Conservation (phyloP, 2,888 invertebrate species). For the Artemia sp. region DNA sequence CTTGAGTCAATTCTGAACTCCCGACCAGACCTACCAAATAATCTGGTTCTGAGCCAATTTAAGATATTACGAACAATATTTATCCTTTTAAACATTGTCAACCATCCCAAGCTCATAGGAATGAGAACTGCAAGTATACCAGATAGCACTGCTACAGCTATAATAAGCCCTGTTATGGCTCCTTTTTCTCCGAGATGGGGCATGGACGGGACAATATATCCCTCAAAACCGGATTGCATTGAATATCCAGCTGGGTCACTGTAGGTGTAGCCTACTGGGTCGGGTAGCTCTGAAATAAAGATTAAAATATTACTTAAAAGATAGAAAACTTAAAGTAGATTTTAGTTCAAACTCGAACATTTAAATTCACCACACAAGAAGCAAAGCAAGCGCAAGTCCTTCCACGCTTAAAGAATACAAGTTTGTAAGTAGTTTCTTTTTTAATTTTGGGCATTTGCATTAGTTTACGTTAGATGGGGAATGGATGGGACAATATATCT, state of each 20-base stretch:
- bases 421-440: too few species aligned
- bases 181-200: conserved; percentile 5
- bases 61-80: too few species aligned
- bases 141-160: neutral
- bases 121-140: neutral
- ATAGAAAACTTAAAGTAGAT: too few species aligned
- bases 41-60: too few species aligned
- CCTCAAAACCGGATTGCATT: conserved; percentile 21
- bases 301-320: neutral
- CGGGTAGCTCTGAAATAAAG: conserved; percentile 3
- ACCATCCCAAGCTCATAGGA: neutral
- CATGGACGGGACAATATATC: conserved; percentile 18
- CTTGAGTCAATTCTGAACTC: too few species aligned
- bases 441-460: too few species aligned
- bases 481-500: conserved; percentile 18
- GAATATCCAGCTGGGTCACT: conserved; percentile 17
- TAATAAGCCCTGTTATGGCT: neutral
- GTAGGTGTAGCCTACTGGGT: neutral
- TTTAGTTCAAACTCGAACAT: too few species aligned
- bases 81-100: neutral
- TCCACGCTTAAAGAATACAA: too few species aligned
- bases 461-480: neutral
- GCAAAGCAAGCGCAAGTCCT: too few species aligned
- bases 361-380: too few species aligned
- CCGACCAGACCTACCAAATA: too few species aligned